Conservation (phyloP, 2,797 vertebrate genomes). For the Acrossocheilus fasciatus region DNA sequence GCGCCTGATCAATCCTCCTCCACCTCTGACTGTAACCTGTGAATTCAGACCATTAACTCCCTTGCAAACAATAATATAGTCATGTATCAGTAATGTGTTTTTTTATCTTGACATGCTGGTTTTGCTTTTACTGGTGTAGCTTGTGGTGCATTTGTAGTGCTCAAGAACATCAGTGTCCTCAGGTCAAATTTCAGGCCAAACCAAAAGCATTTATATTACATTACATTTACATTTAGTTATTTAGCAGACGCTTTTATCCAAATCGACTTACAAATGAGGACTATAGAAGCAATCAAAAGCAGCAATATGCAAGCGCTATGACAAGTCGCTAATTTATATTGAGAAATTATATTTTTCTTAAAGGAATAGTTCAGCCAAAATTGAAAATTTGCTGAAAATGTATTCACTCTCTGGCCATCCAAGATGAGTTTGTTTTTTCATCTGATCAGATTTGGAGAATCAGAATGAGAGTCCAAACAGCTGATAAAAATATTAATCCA, state of each 20-base stretch:
- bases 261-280: too few relatives aligned
- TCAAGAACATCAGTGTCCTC: background rate
- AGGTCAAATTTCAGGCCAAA: background rate
- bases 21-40: conserved; percentile 36
- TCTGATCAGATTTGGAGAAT: too few relatives aligned
- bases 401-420: too few relatives aligned
- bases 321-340: background rate
- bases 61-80: conserved; percentile 33
- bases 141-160: background rate
- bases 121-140: background rate
- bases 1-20: conserved; percentile 41
- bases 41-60: conserved; percentile 47
- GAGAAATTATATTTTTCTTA: background rate
- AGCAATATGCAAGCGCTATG: too few relatives aligned
- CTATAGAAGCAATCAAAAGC: too few relatives aligned
- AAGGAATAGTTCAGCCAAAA: background rate
- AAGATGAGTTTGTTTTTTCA: background rate
- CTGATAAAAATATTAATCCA: background rate
- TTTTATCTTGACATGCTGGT: background rate
- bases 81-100: background rate
- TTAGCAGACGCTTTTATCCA: too few relatives aligned
- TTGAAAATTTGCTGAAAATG: too few relatives aligned
- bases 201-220: background rate
- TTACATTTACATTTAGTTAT: too few relatives aligned
- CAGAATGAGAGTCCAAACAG: background rate